Evolutionary conservation across 2,888 invertebrate genomes (phyloP).

Genomic region (Diarsia dahlii): DNA sequence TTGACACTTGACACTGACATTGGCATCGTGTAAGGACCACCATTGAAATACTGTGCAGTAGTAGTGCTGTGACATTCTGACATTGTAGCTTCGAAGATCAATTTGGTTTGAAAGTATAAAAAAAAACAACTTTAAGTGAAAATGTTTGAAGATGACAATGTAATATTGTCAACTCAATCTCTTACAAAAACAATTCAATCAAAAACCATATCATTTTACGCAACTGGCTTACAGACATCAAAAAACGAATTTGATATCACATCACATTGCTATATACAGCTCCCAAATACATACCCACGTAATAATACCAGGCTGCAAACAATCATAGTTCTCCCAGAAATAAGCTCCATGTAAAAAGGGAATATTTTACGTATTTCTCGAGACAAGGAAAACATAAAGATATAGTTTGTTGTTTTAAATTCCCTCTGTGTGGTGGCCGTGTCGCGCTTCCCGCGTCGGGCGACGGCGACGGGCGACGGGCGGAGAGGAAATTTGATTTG

Average conservation of each 20-base stretch:
- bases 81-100: too few species aligned
- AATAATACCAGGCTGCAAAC: slow-evolving; percentile 43
- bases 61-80: background rate
- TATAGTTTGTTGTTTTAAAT: slow-evolving; percentile 71
- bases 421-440: slow-evolving; percentile 64
- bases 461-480: slow-evolving; percentile 20
- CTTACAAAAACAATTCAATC: background rate
- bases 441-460: background rate
- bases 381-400: slow-evolving; percentile 58
- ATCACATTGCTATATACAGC: slow-evolving; percentile 20
- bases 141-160: background rate
- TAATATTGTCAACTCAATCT: background rate
- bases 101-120: background rate
- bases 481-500: slow-evolving; percentile 78
- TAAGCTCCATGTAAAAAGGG: slow-evolving; percentile 45
- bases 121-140: background rate
- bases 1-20: background rate
- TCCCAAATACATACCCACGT: slow-evolving; percentile 11
- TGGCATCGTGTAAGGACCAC: background rate
- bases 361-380: slow-evolving; percentile 46
- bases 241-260: slow-evolving; percentile 14
- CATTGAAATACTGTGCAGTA: background rate
- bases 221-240: background rate
- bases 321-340: slow-evolving; percentile 45
- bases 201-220: background rate